These are phyloP conservation scores for Anolis apletophallus DNA, from an alignment of 2,797 vertebrate species.

Conservation along the genomic window DNA sequence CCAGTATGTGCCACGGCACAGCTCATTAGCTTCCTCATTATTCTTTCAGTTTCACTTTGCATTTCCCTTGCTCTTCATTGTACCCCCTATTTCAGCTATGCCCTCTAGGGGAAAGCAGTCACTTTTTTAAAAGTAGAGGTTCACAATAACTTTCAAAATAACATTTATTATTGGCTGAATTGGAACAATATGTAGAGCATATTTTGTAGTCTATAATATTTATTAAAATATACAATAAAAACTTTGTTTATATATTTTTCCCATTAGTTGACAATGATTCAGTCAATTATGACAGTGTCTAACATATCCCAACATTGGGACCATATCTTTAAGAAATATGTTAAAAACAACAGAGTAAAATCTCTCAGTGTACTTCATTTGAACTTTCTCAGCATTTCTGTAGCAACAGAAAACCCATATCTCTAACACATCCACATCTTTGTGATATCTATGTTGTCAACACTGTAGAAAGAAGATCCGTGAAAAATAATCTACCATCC, in stretches of 20 bases:
- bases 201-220: not conserved
- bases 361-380: too few species aligned
- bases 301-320: not conserved
- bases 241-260: too few species aligned
- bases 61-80: not conserved
- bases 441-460: too few species aligned
- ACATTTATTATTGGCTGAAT: not conserved
- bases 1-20: not conserved
- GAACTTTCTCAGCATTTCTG: too few species aligned
- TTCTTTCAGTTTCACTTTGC: constrained; percentile 22
- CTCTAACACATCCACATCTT: too few species aligned
- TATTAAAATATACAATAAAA: not conserved
- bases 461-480: too few species aligned
- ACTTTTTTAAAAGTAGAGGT: not conserved
- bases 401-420: too few species aligned
- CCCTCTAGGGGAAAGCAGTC: not conserved
- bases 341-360: too few species aligned
- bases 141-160: not conserved
- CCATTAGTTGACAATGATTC: not conserved
- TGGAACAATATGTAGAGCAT: not conserved
- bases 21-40: constrained; percentile 19
- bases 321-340: too few species aligned
- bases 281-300: not conserved
- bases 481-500: too few species aligned
- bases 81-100: not conserved